Evolutionary conservation across 2,113 vertebrate species (phyloP).

Genomic region (Anoplopoma fimbria): DNA sequence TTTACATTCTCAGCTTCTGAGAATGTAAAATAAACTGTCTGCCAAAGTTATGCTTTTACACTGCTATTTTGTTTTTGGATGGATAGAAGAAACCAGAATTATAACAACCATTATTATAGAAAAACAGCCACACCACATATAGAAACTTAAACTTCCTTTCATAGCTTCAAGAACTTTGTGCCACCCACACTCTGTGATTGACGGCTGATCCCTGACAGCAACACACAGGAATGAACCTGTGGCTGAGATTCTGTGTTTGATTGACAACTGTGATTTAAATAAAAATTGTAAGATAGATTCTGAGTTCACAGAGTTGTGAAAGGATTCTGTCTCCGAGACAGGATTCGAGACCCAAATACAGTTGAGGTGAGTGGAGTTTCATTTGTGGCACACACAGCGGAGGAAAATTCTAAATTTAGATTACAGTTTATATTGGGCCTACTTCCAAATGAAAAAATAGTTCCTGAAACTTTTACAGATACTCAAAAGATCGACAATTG

Average conservation of each 20-base stretch:
- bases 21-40: too few relatives aligned
- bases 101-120: background rate
- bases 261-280: conserved; percentile 7
- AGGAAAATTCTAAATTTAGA: background rate
- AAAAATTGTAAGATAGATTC: background rate
- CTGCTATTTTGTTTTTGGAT: background rate
- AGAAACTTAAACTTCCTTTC: conserved; percentile 4
- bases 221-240: background rate
- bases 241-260: background rate
- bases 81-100: background rate
- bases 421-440: background rate
- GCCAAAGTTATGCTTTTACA: background rate
- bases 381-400: background rate
- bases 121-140: background rate
- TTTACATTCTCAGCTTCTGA: background rate
- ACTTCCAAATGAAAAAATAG: background rate
- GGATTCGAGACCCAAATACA: background rate
- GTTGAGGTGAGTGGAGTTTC: background rate
- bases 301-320: background rate
- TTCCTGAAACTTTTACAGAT: background rate
- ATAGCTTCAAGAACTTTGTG: background rate
- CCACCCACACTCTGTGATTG: conserved; percentile 31
- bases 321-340: background rate
- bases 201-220: conserved; percentile 15
- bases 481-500: background rate